These are phyloP conservation scores for Mythimna loreyi DNA, from an alignment of 2,888 invertebrate species.

Conservation along the genomic window DNA sequence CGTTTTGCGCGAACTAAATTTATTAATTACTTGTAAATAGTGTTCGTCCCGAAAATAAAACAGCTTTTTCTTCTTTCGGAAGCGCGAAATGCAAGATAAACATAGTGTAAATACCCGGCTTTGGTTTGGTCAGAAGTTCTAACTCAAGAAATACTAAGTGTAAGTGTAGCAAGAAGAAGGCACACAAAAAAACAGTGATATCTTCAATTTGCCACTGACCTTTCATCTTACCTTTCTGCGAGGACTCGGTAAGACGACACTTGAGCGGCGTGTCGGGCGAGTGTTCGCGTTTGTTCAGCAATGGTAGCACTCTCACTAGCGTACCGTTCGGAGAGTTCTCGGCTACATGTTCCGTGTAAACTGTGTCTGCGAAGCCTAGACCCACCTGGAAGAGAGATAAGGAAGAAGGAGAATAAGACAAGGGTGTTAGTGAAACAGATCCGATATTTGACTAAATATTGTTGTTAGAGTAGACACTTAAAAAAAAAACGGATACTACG, in stretches of 20 bases:
- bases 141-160: constrained; percentile 6
- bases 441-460: too few species aligned
- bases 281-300: constrained; percentile 94
- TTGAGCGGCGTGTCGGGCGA: constrained; percentile 93
- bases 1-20: too few species aligned
- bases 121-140: too few species aligned
- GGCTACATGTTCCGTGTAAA: constrained; percentile 95
- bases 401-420: too few species aligned
- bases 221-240: constrained; percentile 91
- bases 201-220: constrained; percentile 40
- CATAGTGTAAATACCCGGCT: too few species aligned
- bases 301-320: constrained; percentile 93
- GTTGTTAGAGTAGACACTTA: too few species aligned
- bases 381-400: constrained; percentile 89
- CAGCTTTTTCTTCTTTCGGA: too few species aligned
- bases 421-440: too few species aligned
- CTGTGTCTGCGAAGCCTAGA: constrained; percentile 96
- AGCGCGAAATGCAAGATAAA: too few species aligned
- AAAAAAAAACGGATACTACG: too few species aligned
- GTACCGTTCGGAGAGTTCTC: constrained; percentile 94
- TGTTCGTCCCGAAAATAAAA: too few species aligned
- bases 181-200: constrained; percentile 18
- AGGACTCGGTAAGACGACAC: constrained; percentile 95
- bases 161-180: constrained; percentile 18
- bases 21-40: too few species aligned